Evolutionary conservation across 1,140 invertebrate genomes (phyloP).

Genomic region (Achroia grisella): DNA sequence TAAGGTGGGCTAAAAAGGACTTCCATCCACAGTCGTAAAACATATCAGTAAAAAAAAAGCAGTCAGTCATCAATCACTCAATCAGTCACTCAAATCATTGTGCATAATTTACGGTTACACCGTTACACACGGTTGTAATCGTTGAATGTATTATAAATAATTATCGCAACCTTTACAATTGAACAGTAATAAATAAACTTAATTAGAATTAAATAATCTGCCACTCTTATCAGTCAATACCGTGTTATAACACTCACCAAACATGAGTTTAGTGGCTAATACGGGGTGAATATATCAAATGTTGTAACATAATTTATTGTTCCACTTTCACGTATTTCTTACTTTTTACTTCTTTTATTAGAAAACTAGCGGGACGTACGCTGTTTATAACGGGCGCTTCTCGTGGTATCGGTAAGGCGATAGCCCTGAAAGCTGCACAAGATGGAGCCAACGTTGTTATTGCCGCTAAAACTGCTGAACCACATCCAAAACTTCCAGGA

Average conservation of each 20-base stretch:
- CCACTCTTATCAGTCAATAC: too few relatives aligned
- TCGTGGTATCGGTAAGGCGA: conserved; percentile 97
- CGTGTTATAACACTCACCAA: conserved; percentile 4
- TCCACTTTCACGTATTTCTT: conserved; percentile 22
- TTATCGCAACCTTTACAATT: too few relatives aligned
- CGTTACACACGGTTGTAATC: too few relatives aligned
- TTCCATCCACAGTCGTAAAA: too few relatives aligned
- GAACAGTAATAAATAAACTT: too few relatives aligned
- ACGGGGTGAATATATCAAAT: conserved; percentile 50
- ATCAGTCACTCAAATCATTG: too few relatives aligned
- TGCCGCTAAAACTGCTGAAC: conserved; percentile 96
- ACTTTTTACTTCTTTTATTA: conserved; percentile 47
- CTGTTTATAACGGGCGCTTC: conserved; percentile 98
- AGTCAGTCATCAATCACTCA: too few relatives aligned
- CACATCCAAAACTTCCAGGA: conserved; percentile 97
- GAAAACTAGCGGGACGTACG: conserved; percentile 93
- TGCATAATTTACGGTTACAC: too few relatives aligned
- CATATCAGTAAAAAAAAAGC: too few relatives aligned
- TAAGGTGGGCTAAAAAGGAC: too few relatives aligned
- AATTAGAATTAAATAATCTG: too few relatives aligned
- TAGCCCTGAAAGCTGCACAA: conserved; percentile 93
- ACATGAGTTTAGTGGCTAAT: conserved; percentile 66
- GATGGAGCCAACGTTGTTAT: conserved; percentile 97
- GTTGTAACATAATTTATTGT: conserved; percentile 5
- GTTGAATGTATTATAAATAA: too few relatives aligned